Evolutionary conservation across 1,140 invertebrate species (phyloP).

Genomic region (Oppia nitens): DNA sequence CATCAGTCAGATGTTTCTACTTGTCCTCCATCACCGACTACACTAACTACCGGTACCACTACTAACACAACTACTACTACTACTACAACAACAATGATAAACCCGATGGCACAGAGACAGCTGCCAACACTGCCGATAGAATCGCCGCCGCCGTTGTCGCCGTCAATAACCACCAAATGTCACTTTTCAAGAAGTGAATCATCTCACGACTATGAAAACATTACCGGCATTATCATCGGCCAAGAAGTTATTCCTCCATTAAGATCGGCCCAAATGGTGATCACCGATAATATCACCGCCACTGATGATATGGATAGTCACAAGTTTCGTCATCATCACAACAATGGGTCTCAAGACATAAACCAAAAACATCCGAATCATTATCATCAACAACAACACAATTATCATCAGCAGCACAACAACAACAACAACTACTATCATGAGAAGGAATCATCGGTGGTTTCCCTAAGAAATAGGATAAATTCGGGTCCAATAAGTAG

Average conservation of each 20-base stretch:
- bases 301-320: not conserved
- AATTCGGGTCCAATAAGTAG: too few species aligned
- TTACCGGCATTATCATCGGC: not conserved
- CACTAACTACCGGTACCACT: too few species aligned
- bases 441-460: too few species aligned
- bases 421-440: constrained; percentile 11
- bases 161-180: not conserved
- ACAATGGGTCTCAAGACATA: not conserved
- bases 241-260: not conserved
- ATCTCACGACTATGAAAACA: too few species aligned
- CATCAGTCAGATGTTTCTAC: too few species aligned
- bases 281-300: too few species aligned
- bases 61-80: not conserved
- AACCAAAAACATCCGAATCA: constrained; percentile 1
- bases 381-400: constrained; percentile 13
- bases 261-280: not conserved
- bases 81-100: not conserved
- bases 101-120: too few species aligned
- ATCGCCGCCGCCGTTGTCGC: not conserved
- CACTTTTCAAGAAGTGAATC: too few species aligned
- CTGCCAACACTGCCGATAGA: not conserved
- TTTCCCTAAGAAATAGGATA: too few species aligned
- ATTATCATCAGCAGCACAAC: constrained; percentile 15
- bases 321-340: not conserved
- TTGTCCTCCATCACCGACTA: too few species aligned